Percentiles rank a stretch among this genome's conserved stretches.
These are phyloP conservation scores for Asobara japonica DNA, from an alignment of 1,140 invertebrate species.

Conservation along the genomic window DNA sequence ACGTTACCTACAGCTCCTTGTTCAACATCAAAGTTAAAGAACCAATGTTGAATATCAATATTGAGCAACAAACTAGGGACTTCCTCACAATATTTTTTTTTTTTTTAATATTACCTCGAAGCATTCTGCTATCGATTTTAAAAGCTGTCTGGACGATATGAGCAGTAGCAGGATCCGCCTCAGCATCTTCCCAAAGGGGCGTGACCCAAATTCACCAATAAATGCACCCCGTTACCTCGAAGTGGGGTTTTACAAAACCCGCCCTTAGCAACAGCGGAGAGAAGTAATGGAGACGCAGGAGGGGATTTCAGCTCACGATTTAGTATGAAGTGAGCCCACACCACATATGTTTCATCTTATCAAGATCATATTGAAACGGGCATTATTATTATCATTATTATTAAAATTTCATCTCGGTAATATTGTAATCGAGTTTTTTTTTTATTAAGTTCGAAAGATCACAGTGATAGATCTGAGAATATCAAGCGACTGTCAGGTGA, in stretches of 20 bases:
- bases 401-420: neutral
- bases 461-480: no score
- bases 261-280: neutral
- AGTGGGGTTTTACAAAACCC: neutral
- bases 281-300: neutral
- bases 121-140: neutral
- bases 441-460: no score
- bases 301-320: neutral
- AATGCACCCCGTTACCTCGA: neutral
- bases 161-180: conserved; percentile 2
- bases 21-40: no score
- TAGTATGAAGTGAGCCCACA: conserved; percentile 1
- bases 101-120: neutral
- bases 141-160: conserved; percentile 18
- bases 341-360: conserved; percentile 6
- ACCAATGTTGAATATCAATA: no score
- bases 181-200: neutral
- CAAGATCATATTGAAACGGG: neutral
- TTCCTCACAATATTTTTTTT: no score
- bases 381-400: neutral
- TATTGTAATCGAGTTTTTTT: no score
- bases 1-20: no score
- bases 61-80: no score
- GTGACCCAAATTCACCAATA: neutral
- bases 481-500: neutral